Percentiles rank a stretch among this genome's conserved stretches.
Evolutionary conservation across 2,797 vertebrate genomes (phyloP).

Genomic region (Cyprinodon diabolis): DNA sequence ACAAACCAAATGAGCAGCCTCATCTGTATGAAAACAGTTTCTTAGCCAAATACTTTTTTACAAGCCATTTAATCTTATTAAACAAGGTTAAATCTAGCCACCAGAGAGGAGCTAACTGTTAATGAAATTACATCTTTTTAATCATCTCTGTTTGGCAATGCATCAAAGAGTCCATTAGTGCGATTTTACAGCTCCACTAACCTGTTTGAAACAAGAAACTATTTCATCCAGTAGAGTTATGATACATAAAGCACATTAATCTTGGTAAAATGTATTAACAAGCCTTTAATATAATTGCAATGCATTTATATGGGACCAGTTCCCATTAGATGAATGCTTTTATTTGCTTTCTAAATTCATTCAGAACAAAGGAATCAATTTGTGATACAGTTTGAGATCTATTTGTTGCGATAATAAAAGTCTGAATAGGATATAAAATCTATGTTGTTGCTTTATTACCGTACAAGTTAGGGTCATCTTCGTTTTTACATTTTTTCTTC

Average conservation of each 20-base stretch:
- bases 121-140: constrained; percentile 15
- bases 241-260: not conserved
- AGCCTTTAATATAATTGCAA: not conserved
- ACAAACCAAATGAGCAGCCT: not conserved
- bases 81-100: constrained; percentile 14
- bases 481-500: too few species aligned
- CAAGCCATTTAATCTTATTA: constrained; percentile 6
- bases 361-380: not conserved
- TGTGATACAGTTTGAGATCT: not conserved
- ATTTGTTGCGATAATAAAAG: not conserved
- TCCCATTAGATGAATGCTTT: not conserved
- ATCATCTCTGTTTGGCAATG: constrained; percentile 3
- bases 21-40: not conserved
- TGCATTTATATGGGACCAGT: not conserved
- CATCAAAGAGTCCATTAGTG: constrained; percentile 8
- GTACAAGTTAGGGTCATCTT: not conserved
- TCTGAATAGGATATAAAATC: not conserved
- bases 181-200: constrained; percentile 16
- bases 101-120: not conserved
- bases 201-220: not conserved
- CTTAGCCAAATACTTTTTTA: not conserved
- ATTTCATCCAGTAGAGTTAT: not conserved
- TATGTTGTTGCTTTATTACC: too few species aligned
- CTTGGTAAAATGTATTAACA: not conserved
- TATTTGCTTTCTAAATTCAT: not conserved